Evolutionary conservation across 37 sponge, comb jelly and placozoan species (phyloP), one percentile per base, ranked within the genome.

Genomic region (Hexactinellida sp.): DNA sequence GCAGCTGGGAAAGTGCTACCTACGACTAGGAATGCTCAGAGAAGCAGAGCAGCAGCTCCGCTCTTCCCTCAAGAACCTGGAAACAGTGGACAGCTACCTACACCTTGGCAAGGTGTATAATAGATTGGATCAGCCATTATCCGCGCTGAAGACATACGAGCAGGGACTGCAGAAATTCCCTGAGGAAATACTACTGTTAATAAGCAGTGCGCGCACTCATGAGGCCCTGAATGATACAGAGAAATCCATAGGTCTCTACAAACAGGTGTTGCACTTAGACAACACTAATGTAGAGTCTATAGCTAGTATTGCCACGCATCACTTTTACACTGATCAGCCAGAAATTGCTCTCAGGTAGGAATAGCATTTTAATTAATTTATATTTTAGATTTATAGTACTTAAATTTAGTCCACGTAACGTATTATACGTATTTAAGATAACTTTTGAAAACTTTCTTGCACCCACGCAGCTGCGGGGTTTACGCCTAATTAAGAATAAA

Each of bases 1-100:
- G 13, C 99, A 99, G 84, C 91, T 99, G 38, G 99, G 99, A 28
- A 99, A 99, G 86, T 99, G 99, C 82, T 99, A 99, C 86, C 54
- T 13, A 39, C 90, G 97, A 63, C 85, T 97, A n/a, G 97, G 99
- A 0, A 32, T 96, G 89, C 92, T 88, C 84, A 89, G 99, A 24
- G 96, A 99, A 82, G 99, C 99, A 13, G 99, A 99, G 89, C 83
- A 88, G 1, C 99, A 99, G 92, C 92, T 94, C 84, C 87, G 88
- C 35, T 96, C 99, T 0, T 86, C 94, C 30, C 92, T 93, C 36
- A 91, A 89, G 51, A 89, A 91, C 54, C 90, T 93, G 36, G 87
- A 91, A 35, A 91, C 91, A 1, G 39, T 99, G 9, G 99, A 99
- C 83, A 90, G 88, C 87, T 95, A 87, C 84, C 90, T 99, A 37